Evolutionary conservation across 2,113 vertebrate species (phyloP).

Genomic region (Butorides virescens): DNA sequence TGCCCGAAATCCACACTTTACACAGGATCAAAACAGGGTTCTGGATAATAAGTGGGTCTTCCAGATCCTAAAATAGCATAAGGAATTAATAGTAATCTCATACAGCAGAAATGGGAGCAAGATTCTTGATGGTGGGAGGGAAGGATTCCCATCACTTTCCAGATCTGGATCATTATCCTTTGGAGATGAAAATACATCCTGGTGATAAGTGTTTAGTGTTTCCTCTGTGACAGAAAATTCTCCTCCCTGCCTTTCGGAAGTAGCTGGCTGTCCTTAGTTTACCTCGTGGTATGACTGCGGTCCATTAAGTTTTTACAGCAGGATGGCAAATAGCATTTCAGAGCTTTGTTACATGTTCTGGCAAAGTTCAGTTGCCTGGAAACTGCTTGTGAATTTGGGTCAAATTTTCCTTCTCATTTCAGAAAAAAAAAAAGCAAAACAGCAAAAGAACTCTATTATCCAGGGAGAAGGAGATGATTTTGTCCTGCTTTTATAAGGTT

Average conservation of each 20-base stretch:
- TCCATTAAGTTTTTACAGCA: conserved; percentile 27
- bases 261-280: neutral
- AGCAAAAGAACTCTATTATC: neutral
- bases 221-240: neutral
- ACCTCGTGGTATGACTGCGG: neutral
- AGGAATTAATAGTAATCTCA: neutral
- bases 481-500: conserved; percentile 12
- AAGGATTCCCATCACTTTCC: neutral
- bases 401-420: conserved; percentile 54
- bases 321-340: neutral
- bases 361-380: conserved; percentile 49
- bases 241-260: neutral
- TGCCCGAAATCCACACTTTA: neutral
- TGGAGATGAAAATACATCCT: neutral
- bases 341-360: neutral
- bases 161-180: neutral
- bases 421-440: neutral
- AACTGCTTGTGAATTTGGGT: conserved; percentile 48
- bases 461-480: neutral
- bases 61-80: neutral
- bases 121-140: neutral
- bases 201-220: neutral
- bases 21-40: neutral
- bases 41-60: neutral
- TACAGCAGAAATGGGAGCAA: neutral